Base-by-base conservation (phyloP, 2,113 vertebrate species). In the Dolichallabes microphthalmus region DNA sequence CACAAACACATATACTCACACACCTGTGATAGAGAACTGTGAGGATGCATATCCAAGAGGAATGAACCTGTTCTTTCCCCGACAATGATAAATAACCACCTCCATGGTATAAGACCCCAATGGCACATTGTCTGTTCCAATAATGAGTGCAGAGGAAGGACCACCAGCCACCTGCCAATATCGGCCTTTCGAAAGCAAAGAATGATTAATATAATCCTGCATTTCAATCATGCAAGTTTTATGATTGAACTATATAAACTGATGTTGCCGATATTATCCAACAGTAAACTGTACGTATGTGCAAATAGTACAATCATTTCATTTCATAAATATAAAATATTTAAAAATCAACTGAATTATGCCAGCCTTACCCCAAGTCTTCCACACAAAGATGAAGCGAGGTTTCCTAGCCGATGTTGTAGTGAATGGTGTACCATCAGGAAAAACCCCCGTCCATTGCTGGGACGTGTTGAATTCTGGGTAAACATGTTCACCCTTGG, bases 151-250 rank as follows among this genome's bases (percentile, higher is more conserved):
- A 14, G 97, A 98, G 4, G 94, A 91, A 0, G 96, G 94, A 0
- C 97, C 96, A 2, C 94, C 97, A 77, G 97, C 95, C 88, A 97
- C 95, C 93, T 98, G 97, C 97, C 97, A 98, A 91, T 96, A 99
- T 9, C 92, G 94, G 4, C 96, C 97, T 99, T 87, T 10, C 0
- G 82, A 89, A 10, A 88, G 25, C 82, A 74, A 79, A 52, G 82
- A 74, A 66, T 82, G 5, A 52, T 32, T 50, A 25, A 71, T 69
- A 50, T 83, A 25, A 83, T 39, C 39, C 39, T 39, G 39, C 39
- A 4, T 39, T 39, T 39, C 4, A 39, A 39, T 39, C 39, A 39
- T 39, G 39, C 39, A 63, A 58, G 9, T 19, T 2, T 83, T 60
- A 76, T 19, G 6, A 63, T 27, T 14, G 39, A 30, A 27, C 20